Evolutionary conservation across 2,888 invertebrate genomes (phyloP), one percentile per base, ranked within the genome.

Genomic region (Panzeria rudis): DNA sequence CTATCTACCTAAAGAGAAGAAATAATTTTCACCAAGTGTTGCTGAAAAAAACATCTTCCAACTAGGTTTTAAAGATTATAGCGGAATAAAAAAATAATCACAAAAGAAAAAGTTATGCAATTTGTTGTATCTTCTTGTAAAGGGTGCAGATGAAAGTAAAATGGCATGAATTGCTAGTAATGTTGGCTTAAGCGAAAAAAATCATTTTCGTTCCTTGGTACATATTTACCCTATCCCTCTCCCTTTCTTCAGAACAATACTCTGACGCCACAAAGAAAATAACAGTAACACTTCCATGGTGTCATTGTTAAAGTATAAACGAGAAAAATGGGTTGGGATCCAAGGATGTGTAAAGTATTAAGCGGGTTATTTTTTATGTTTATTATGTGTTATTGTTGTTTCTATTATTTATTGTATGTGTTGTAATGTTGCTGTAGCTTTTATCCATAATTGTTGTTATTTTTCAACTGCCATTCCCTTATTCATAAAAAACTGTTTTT

Each of bases 381-480:
- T 54, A 54, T 82, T 69, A 20, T 56, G n/a, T 29, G 29, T 73
- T 41, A 17, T 38, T 72, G 32, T 72, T 83, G 38, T 59, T 62
- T 61, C 41, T 44, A 41, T 79, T 68, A 11, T 47, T 66, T 59
- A 25, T 72, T 32, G 17, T 71, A 38, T 72, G 20, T 72, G 20
- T 68, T 75, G 29, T 72, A 41, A 61, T 71, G 32, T 61, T 25
- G 23, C 72, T 76, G 52, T 72, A 50, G 59, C 68, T 25, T 61
- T 78, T 62, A n/a, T n/a, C 25, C 47, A 32, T 71, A 47, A 80
- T 76, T 84, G 62, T 84, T 69, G 68, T 68, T 84, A 20, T 79
- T 76, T 13, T 64, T 71, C 54, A 44, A 38, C 20, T 52, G 44
- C n/a, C n/a, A n/a, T 54, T 76, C 15, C 44, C 69, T 50, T 72